phyloP scores from a whole-genome alignment of 2,888 invertebrate species.

The Ochropleura plecta region DNA sequence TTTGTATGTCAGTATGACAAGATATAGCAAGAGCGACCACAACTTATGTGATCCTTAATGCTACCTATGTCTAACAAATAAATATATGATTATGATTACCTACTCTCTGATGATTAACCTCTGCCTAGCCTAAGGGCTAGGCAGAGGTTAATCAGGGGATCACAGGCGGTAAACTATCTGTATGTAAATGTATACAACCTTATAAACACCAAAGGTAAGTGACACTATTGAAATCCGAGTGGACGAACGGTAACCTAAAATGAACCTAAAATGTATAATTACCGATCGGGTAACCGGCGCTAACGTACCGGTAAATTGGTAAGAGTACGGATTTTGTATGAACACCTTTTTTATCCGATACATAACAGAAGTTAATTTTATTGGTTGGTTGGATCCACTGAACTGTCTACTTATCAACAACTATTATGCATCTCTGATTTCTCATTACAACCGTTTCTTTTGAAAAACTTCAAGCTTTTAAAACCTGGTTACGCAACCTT shows the following conservation, averaged over 20 bases:
- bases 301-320: slow-evolving; percentile 82
- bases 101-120: too few relatives aligned
- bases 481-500: slow-evolving; percentile 38
- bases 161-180: too few relatives aligned
- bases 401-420: slow-evolving; percentile 47
- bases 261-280: too few relatives aligned
- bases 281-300: slow-evolving; percentile 72
- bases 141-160: too few relatives aligned
- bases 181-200: slow-evolving; percentile 2
- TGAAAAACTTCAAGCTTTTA: slow-evolving; percentile 22
- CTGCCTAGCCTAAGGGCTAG: too few relatives aligned
- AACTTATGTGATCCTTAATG: too few relatives aligned
- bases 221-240: slow-evolving; percentile 72
- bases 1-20: too few relatives aligned
- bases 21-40: too few relatives aligned
- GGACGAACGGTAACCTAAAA: slow-evolving; percentile 75
- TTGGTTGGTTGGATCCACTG: slow-evolving; percentile 62
- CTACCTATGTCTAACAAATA: too few relatives aligned
- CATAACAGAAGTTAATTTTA: slow-evolving; percentile 72
- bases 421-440: slow-evolving; percentile 40
- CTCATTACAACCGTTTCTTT: slow-evolving; percentile 30
- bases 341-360: slow-evolving; percentile 72
- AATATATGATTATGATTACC: too few relatives aligned
- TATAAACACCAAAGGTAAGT: slow-evolving; percentile 70
- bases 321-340: slow-evolving; percentile 76